Percentiles rank a stretch among this genome's conserved stretches.
These are phyloP conservation scores for Hormiphora californensis DNA, from an alignment of 37 sponge, comb jelly and placozoan genomes.

Conservation along the genomic window DNA sequence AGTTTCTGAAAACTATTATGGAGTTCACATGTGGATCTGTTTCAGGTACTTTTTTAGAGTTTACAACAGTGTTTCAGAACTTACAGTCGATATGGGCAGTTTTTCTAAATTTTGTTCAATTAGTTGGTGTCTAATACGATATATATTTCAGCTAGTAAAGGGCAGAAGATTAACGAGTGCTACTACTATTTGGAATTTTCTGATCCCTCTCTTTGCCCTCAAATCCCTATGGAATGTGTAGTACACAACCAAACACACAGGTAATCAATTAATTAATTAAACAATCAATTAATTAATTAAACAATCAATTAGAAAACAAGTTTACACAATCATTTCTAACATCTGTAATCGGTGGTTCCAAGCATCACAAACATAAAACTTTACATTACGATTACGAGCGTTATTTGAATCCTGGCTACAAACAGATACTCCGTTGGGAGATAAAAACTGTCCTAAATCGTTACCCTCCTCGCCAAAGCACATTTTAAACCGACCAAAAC, in stretches of 20 bases:
- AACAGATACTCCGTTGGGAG: conserved; percentile 35
- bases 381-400: not conserved
- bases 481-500: conserved; percentile 31
- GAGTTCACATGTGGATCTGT: too few species aligned
- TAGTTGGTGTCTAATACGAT: too few species aligned
- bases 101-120: too few species aligned
- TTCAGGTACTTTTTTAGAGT: too few species aligned
- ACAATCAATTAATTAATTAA: not conserved
- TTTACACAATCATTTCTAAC: conserved; percentile 15
- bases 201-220: conserved; percentile 14
- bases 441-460: conserved; percentile 51
- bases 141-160: too few species aligned
- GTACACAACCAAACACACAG: conserved; percentile 29
- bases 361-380: conserved; percentile 51
- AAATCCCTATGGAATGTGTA: not conserved
- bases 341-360: conserved; percentile 45
- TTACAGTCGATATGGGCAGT: too few species aligned
- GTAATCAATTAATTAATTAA: not conserved
- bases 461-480: conserved; percentile 50
- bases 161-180: too few species aligned
- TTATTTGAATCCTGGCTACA: conserved; percentile 16
- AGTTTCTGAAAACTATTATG: too few species aligned
- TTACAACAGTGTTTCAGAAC: too few species aligned
- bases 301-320: not conserved
- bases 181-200: too few species aligned